A percentile compares a stretch with the other conserved stretches of the same genome.
Evolutionary conservation across 1,140 invertebrate genomes (phyloP).

Genomic region (Scaptomyza pallida): DNA sequence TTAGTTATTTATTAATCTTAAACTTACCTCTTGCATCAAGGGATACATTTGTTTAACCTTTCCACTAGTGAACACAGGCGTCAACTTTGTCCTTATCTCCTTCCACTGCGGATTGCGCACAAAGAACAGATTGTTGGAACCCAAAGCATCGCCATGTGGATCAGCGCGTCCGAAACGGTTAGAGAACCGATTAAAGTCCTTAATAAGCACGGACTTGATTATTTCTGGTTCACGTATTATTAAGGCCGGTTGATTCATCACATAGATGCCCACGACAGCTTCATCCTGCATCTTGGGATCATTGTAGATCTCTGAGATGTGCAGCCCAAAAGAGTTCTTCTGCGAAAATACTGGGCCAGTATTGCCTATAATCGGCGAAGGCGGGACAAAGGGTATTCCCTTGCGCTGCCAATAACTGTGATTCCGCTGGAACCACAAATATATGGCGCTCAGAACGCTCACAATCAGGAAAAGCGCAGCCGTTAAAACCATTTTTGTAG

Average conservation of each 20-base stretch:
- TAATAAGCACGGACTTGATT: constrained; percentile 85
- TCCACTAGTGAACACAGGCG: constrained; percentile 85
- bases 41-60: constrained; percentile 86
- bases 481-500: constrained; percentile 52
- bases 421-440: constrained; percentile 63
- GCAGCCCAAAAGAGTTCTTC: constrained; percentile 55
- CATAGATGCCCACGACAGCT: constrained; percentile 84
- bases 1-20: neutral
- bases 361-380: constrained; percentile 70
- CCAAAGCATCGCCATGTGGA: constrained; percentile 64
- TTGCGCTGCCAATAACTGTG: constrained; percentile 78
- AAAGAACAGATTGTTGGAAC: constrained; percentile 75
- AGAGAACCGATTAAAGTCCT: constrained; percentile 83
- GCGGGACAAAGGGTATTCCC: constrained; percentile 63
- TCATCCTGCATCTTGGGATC: constrained; percentile 62
- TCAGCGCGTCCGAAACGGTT: constrained; percentile 66
- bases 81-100: constrained; percentile 85
- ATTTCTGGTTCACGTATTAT: constrained; percentile 85
- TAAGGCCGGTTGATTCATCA: constrained; percentile 83
- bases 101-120: constrained; percentile 84
- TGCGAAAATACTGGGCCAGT: constrained; percentile 52
- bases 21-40: constrained; percentile 81
- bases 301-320: constrained; percentile 65
- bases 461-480: constrained; percentile 54
- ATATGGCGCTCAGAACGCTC: constrained; percentile 50